Conservation (phyloP, 2,888 invertebrate genomes). For the Spisula subtruncata region DNA sequence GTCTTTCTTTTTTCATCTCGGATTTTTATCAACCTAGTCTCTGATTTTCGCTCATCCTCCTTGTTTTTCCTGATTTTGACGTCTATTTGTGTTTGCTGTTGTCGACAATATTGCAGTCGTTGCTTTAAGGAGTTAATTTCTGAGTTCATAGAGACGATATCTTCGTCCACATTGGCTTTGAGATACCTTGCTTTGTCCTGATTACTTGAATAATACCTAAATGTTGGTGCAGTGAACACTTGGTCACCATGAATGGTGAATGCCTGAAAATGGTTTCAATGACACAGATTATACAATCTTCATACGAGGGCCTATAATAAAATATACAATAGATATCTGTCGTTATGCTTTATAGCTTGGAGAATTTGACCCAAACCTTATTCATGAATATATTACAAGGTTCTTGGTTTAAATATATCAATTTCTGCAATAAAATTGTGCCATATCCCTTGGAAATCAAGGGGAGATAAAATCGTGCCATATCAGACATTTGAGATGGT, state of each 20-base stretch:
- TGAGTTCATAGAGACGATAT: slow-evolving; percentile 75
- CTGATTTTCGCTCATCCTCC: slow-evolving; percentile 77
- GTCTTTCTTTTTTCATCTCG: slow-evolving; percentile 73
- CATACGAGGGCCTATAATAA: too few species aligned
- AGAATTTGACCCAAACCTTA: too few species aligned
- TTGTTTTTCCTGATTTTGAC: slow-evolving; percentile 75
- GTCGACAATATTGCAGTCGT: slow-evolving; percentile 54
- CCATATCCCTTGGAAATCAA: too few species aligned
- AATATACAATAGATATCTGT: too few species aligned
- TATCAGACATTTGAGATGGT: too few species aligned
- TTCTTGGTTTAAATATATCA: too few species aligned
- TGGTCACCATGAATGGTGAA: slow-evolving; percentile 85
- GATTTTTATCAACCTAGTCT: slow-evolving; percentile 82
- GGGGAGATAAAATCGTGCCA: too few species aligned
- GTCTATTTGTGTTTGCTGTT: slow-evolving; percentile 64
- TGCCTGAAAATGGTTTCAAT: slow-evolving; percentile 76
- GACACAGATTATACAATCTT: too few species aligned
- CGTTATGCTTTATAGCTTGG: too few species aligned
- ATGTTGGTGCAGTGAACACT: slow-evolving; percentile 81
- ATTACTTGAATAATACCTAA: slow-evolving; percentile 84
- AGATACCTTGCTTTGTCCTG: slow-evolving; percentile 79
- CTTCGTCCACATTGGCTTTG: slow-evolving; percentile 84
- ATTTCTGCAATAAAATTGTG: too few species aligned
- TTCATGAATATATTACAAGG: too few species aligned
- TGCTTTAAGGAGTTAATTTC: slow-evolving; percentile 61